Evolutionary conservation across 2,797 vertebrate species (phyloP).

Genomic region (Euthynnus affinis): DNA sequence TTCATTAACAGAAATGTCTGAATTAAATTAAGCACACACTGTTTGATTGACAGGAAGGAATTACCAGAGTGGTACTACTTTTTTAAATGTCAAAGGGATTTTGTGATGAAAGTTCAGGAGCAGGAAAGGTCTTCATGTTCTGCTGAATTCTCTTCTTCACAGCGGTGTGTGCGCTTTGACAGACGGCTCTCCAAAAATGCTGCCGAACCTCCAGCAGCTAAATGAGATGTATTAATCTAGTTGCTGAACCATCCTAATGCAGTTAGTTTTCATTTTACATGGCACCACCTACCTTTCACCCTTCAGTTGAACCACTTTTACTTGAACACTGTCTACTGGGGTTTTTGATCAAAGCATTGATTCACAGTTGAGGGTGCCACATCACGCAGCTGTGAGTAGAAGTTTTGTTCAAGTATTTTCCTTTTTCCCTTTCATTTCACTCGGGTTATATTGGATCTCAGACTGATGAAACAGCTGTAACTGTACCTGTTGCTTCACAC

Average conservation of each 20-base stretch:
- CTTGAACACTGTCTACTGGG: no score
- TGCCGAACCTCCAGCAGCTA: constrained; percentile 6
- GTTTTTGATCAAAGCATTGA: background rate
- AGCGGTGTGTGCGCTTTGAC: background rate
- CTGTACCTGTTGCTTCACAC: background rate
- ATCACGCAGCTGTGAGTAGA: background rate
- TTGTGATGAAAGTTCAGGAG: background rate
- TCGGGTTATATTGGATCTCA: background rate
- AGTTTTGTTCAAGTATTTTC: background rate
- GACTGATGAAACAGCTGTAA: background rate
- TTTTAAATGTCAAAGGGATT: constrained; percentile 9
- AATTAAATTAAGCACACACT: background rate
- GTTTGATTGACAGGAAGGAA: constrained; percentile 1
- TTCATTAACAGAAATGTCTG: background rate
- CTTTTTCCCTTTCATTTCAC: background rate
- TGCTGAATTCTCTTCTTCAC: constrained; percentile 1
- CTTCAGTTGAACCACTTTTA: no score
- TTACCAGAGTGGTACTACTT: background rate
- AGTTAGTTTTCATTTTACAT: background rate
- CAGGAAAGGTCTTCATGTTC: background rate
- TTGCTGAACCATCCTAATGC: background rate
- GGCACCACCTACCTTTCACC: background rate
- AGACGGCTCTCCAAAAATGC: background rate
- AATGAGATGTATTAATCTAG: background rate
- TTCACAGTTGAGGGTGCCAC: background rate